Evolutionary conservation across 2,888 invertebrate species (phyloP).

Genomic region (Zootermopsis nevadensis): DNA sequence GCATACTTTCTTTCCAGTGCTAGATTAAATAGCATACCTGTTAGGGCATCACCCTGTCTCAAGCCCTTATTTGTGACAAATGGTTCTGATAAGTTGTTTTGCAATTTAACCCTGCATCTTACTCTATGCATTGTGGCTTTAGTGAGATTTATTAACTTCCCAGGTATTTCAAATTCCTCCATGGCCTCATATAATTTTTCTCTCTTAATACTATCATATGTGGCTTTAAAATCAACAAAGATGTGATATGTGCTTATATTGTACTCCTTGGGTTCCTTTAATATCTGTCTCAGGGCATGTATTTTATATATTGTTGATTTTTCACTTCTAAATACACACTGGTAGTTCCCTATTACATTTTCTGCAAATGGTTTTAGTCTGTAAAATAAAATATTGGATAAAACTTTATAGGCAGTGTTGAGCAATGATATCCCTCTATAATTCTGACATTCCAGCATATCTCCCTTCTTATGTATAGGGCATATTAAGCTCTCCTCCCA

Average conservation of each 20-base stretch:
- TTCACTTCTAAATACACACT: neutral
- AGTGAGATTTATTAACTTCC: too few species aligned
- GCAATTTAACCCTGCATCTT: too few species aligned
- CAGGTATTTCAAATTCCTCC: neutral
- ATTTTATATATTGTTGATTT: too few species aligned
- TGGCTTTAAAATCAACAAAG: too few species aligned
- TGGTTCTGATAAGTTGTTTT: too few species aligned
- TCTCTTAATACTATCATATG: neutral
- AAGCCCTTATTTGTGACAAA: too few species aligned
- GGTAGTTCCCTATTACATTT: neutral
- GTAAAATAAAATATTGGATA: neutral
- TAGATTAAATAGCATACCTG: too few species aligned
- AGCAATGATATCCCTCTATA: neutral
- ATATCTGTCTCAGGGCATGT: neutral
- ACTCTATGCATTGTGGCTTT: too few species aligned
- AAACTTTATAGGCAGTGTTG: neutral
- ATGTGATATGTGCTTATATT: neutral
- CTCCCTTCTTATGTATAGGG: conserved; percentile 2
- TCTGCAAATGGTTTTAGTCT: neutral
- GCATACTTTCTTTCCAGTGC: too few species aligned
- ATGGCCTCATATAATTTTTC: neutral
- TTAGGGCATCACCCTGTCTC: too few species aligned
- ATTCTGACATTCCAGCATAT: neutral
- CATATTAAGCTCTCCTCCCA: neutral
- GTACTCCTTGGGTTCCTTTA: neutral